phyloP scores from a whole-genome alignment of 92 coral and sea anemone genomes.

The Blastomussa wellsi region DNA sequence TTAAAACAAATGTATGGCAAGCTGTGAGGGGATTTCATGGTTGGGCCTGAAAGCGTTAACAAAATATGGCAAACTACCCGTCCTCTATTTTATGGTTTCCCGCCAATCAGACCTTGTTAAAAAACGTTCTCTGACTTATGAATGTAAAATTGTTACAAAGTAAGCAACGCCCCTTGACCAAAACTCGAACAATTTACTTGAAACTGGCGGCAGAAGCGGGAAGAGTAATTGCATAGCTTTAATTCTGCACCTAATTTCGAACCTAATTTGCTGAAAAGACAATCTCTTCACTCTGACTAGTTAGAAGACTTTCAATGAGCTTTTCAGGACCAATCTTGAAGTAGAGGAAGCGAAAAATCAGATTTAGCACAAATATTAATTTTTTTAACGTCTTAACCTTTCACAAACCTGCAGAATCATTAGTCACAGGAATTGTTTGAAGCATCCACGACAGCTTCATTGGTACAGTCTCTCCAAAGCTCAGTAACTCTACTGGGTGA shows the following conservation, averaged over 20 bases:
- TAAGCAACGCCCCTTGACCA: neutral
- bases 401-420: conserved; percentile 79
- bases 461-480: conserved; percentile 90
- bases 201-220: neutral
- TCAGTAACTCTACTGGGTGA: conserved; percentile 68
- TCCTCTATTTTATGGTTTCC: neutral
- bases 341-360: neutral
- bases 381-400: too few relatives aligned
- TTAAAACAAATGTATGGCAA: too few relatives aligned
- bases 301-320: neutral
- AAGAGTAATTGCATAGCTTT: neutral
- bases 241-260: neutral
- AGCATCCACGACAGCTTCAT: conserved; percentile 77
- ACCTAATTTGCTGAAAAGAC: neutral
- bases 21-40: too few relatives aligned
- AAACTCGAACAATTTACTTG: neutral
- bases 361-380: too few relatives aligned
- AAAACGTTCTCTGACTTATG: neutral
- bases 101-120: neutral
- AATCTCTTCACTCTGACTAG: neutral
- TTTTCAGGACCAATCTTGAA: neutral
- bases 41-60: too few relatives aligned
- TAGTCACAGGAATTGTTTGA: conserved; percentile 76
- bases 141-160: neutral
- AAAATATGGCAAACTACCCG: neutral